A percentile compares a stretch with the other conserved stretches of the same genome.
These are phyloP conservation scores for Apteryx owenii DNA, from an alignment of 2,113 vertebrate genomes.

Conservation along the genomic window DNA sequence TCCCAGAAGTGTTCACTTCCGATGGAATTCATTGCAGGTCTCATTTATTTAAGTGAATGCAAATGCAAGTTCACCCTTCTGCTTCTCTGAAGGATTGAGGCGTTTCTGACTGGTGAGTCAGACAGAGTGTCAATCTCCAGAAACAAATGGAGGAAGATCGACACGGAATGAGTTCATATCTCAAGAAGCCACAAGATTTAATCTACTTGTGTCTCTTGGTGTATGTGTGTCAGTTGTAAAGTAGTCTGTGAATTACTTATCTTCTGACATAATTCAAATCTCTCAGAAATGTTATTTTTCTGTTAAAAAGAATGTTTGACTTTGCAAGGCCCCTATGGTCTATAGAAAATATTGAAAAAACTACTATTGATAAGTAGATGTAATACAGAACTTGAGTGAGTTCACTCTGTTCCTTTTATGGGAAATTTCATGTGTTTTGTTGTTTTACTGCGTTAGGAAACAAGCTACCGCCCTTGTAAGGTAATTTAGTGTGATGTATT, in stretches of 20 bases:
- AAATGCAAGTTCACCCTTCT: constrained; percentile 30
- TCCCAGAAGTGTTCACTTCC: neutral
- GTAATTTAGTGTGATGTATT: neutral
- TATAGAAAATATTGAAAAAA: neutral
- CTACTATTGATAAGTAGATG: neutral
- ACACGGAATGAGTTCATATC: neutral
- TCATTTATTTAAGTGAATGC: constrained; percentile 33
- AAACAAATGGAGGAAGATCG: constrained; percentile 36
- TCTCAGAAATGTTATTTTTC: constrained; percentile 49
- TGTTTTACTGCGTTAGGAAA: neutral
- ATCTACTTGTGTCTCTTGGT: neutral
- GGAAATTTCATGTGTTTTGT: neutral
- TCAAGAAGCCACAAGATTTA: constrained; percentile 16
- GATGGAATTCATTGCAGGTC: neutral
- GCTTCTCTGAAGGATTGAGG: constrained; percentile 11
- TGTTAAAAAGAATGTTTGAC: constrained; percentile 50
- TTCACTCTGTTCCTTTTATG: neutral
- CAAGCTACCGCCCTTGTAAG: neutral
- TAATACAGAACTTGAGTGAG: neutral
- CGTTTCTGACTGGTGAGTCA: neutral
- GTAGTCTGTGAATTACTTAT: constrained; percentile 21
- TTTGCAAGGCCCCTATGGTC: neutral
- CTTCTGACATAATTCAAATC: constrained; percentile 52
- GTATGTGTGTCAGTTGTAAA: constrained; percentile 28
- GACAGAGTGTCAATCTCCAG: neutral